These are phyloP conservation scores for Chorisops tibialis DNA, from an alignment of 2,888 invertebrate species.

Conservation along the genomic window DNA sequence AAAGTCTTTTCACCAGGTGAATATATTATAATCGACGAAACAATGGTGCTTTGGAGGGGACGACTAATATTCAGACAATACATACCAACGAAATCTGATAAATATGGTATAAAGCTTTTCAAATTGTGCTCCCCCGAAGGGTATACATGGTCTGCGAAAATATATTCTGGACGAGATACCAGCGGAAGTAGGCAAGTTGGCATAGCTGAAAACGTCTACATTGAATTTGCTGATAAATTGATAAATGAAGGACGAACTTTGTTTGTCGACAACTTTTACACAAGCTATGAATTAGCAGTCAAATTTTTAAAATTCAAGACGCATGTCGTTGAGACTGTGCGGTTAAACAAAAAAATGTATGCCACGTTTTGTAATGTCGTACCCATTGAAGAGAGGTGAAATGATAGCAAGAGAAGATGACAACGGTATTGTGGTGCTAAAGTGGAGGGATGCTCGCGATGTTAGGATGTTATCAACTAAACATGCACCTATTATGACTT, in stretches of 20 bases:
- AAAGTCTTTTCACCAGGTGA: conserved; percentile 34
- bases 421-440: conserved; percentile 41
- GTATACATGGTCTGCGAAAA: conserved; percentile 32
- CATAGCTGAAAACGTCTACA: conserved; percentile 29
- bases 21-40: conserved; percentile 37
- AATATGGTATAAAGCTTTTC: conserved; percentile 36
- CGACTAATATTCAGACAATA: conserved; percentile 37
- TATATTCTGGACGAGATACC: conserved; percentile 37
- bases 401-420: conserved; percentile 39
- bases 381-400: conserved; percentile 9
- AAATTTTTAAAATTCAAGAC: conserved; percentile 41
- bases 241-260: conserved; percentile 40
- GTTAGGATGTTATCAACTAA: conserved; percentile 42
- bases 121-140: conserved; percentile 36
- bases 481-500: conserved; percentile 39
- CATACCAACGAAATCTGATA: conserved; percentile 35
- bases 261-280: conserved; percentile 45
- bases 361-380: too few species aligned
- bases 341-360: conserved; percentile 1
- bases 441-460: conserved; percentile 42
- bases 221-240: conserved; percentile 40
- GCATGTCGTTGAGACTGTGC: conserved; percentile 47
- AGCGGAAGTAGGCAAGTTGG: conserved; percentile 34
- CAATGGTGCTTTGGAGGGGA: conserved; percentile 37
- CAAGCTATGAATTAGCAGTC: conserved; percentile 39